A percentile compares a stretch with the other conserved stretches of the same genome.
Evolutionary conservation across 2,113 vertebrate species (phyloP).

Genomic region (Suncus etruscus): DNA sequence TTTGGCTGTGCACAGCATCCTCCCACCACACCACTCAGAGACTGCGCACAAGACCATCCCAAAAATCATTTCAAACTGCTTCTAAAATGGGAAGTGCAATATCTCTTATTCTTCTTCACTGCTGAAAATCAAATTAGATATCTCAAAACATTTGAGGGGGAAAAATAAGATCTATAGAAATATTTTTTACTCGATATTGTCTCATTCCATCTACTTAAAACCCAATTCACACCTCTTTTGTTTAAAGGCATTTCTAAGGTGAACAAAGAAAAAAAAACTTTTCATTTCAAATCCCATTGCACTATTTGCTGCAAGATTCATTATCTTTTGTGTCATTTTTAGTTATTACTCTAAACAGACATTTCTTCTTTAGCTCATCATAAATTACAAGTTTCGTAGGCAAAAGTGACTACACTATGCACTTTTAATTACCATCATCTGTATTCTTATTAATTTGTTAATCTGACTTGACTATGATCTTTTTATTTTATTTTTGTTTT

Average conservation of each 20-base stretch:
- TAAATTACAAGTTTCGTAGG: background rate
- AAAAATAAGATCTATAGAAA: slow-evolving; percentile 24
- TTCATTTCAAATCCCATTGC: background rate
- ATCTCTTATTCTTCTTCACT: background rate
- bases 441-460: background rate
- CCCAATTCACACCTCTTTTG: background rate
- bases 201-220: background rate
- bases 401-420: background rate
- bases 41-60: background rate
- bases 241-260: background rate
- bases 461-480: background rate
- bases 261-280: background rate
- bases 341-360: background rate
- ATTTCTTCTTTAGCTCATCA: slow-evolving; percentile 11
- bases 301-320: background rate
- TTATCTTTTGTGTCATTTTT: background rate
- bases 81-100: background rate
- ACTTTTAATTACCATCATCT: slow-evolving; percentile 7
- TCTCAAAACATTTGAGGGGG: background rate
- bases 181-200: background rate
- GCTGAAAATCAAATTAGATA: background rate
- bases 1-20: rapidly evolving
- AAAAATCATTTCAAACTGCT: background rate
- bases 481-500: background rate
- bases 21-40: background rate